A percentile compares a stretch with the other conserved stretches of the same genome.
Evolutionary conservation across 2,888 invertebrate genomes (phyloP).

Genomic region (Monoplex corrugatus): DNA sequence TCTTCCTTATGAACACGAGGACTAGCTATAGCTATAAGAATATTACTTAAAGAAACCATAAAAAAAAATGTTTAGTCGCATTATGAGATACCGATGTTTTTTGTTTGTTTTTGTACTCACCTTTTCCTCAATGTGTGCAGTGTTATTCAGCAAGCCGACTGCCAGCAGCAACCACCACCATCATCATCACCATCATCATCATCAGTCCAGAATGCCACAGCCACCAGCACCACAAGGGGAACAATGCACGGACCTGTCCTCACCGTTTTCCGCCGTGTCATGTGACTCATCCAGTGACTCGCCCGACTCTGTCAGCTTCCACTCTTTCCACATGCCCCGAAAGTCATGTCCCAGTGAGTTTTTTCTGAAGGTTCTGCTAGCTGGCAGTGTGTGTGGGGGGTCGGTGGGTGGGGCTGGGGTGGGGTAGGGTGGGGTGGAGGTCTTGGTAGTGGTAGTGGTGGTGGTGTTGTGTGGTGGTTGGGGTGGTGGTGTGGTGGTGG

Average conservation of each 20-base stretch:
- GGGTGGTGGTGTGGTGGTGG: no score
- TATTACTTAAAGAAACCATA: no score
- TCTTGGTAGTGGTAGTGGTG: no score
- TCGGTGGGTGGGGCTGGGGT: not conserved
- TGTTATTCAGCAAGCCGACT: constrained; percentile 41
- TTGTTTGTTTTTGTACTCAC: not conserved
- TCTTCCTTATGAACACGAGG: no score
- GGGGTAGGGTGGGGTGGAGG: not conserved
- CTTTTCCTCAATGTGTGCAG: constrained; percentile 25
- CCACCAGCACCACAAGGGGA: not conserved
- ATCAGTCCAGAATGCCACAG: no score
- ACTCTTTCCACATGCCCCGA: constrained; percentile 16
- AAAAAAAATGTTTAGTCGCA: no score
- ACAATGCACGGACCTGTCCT: constrained; percentile 38
- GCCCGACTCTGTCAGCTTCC: not conserved
- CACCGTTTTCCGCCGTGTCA: constrained; percentile 49
- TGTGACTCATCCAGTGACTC: constrained; percentile 52
- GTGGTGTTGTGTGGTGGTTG: not conserved
- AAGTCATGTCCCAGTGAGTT: constrained; percentile 46
- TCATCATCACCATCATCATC: no score
- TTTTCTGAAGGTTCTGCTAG: not conserved
- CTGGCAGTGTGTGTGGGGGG: not conserved
- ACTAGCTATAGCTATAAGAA: no score
- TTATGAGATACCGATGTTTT: not conserved
- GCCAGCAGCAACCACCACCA: constrained; percentile 23